Conservation (phyloP, 2,797 vertebrate genomes). For the Botia kubotai region DNA sequence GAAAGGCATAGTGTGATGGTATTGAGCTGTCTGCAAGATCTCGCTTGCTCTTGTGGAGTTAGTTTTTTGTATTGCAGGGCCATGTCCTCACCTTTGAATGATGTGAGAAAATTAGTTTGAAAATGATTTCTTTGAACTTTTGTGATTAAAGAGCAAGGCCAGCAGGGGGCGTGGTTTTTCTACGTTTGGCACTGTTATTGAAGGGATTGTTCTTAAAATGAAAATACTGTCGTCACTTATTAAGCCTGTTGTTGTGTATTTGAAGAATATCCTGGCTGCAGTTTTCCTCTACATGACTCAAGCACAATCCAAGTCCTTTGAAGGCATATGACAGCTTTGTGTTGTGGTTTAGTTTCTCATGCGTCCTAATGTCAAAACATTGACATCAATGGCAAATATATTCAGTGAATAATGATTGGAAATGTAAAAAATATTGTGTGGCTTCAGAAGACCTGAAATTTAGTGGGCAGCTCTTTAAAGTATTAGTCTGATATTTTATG, state of each 20-base stretch:
- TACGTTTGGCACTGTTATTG: neutral
- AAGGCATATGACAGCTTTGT: too few relatives aligned
- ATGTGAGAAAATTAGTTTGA: neutral
- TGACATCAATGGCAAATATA: neutral
- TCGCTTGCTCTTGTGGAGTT: slow-evolving; percentile 36
- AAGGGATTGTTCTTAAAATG: neutral
- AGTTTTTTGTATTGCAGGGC: neutral
- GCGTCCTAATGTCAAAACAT: too few relatives aligned
- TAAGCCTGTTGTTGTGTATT: too few relatives aligned
- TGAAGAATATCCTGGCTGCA: too few relatives aligned
- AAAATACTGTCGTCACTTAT: neutral
- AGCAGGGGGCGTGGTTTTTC: slow-evolving; percentile 32
- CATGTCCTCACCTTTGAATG: neutral
- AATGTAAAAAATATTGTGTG: neutral
- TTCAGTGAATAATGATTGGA: neutral
- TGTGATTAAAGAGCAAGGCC: neutral
- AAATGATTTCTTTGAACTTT: neutral
- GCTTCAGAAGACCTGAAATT: neutral
- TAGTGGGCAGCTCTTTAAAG: neutral
- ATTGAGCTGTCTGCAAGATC: slow-evolving; percentile 33
- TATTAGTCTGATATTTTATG: too few relatives aligned
- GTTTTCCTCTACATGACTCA: too few relatives aligned
- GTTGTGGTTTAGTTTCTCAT: too few relatives aligned
- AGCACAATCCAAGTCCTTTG: too few relatives aligned
- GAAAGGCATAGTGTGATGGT: slow-evolving; percentile 28